Conservation (phyloP, 2,888 invertebrate genomes). For the Sicus ferrugineus region DNA sequence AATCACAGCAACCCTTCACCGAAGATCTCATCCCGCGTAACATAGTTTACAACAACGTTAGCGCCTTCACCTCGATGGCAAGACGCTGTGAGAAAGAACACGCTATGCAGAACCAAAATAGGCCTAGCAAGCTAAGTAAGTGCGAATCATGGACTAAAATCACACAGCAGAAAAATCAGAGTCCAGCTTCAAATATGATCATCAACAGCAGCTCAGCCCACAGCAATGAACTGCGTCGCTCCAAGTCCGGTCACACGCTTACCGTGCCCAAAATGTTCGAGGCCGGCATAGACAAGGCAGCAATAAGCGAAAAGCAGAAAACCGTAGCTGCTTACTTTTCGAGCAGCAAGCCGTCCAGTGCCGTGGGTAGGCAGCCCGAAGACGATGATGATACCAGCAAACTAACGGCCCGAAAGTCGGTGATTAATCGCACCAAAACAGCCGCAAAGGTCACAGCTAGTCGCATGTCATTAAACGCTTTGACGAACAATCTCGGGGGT, state of each 20-base stretch:
- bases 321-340: conserved; percentile 79
- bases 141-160: conserved; percentile 85
- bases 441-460: conserved; percentile 66
- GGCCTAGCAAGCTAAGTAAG: conserved; percentile 67
- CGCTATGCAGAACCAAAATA: conserved; percentile 32
- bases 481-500: conserved; percentile 40
- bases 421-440: conserved; percentile 66
- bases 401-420: conserved; percentile 52
- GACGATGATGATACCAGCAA: conserved; percentile 40
- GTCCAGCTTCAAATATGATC: not conserved
- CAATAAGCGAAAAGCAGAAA: conserved; percentile 74
- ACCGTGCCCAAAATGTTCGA: conserved; percentile 82
- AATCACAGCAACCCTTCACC: conserved; percentile 38
- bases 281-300: conserved; percentile 76
- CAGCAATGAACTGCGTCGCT: conserved; percentile 62
- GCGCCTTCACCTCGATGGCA: conserved; percentile 59
- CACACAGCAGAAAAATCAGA: conserved; percentile 52
- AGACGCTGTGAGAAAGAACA: conserved; percentile 48
- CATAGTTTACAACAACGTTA: conserved; percentile 61
- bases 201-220: conserved; percentile 55
- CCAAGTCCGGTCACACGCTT: conserved; percentile 79
- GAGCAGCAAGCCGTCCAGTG: conserved; percentile 65
- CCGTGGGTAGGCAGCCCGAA: conserved; percentile 25
- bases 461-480: conserved; percentile 57
- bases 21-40: conserved; percentile 61